Base-by-base conservation (phyloP, 2,797 vertebrate species). In the Streptopelia turtur region DNA sequence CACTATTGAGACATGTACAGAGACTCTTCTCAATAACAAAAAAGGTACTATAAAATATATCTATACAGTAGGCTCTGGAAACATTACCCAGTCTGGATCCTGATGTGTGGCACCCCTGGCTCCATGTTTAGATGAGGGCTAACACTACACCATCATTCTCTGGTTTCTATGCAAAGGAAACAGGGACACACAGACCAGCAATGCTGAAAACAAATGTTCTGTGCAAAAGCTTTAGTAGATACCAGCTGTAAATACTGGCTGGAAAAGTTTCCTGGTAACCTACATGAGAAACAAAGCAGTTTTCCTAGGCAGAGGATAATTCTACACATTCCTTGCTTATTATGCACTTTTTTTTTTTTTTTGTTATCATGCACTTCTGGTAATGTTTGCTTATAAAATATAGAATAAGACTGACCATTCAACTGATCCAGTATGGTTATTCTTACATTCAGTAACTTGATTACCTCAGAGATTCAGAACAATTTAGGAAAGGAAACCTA, bases 401-500 rank as follows among this genome's bases (percentile, higher is more conserved):
- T 11, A 74, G 6, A 20, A 47, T 4, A 16, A 63, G 35, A 49
- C 10, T 56, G 49, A 59, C 10, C 11, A 25, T 9, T 60, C 15
- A 7, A 53, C 10, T 78, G 13, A 78, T 12, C 16, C 8, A 25
- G 2, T 33, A 37, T 12, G 3, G 6, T 3, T 59, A 7, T 43
- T 65, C 27, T 66, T 59, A 9, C 2, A 63, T 53, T 57, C 24
- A 37, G 14, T 47, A 17, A 13, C 55, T 75, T 37, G 56, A 57
- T 63, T 83, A 53, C 10, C 37, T 82, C 50, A 76, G 15, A 87
- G 20, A 16, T 55, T 68, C 17, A 87, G 89, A n/a, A 81, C 81
- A 80, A 88, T 83, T 60, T 80, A 50, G 23, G 25, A 71, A 47
- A 79, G 61, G 65, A 39, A 94, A 31, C 35, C 31, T 65, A 52